Evolutionary conservation across 1,140 invertebrate genomes (phyloP).

Genomic region (Ceratosolen solmsi): DNA sequence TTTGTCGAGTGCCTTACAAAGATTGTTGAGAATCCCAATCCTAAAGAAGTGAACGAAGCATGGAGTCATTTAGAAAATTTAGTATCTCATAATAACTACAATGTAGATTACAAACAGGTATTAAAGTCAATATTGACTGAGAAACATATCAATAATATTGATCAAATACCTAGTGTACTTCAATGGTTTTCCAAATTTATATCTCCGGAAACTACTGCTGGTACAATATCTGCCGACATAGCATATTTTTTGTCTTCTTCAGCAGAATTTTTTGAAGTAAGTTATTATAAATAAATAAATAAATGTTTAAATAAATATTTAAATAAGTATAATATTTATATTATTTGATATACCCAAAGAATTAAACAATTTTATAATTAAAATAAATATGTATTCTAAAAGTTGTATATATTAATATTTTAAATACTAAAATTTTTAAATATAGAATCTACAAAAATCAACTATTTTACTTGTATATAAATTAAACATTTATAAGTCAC

Average conservation of each 20-base stretch:
- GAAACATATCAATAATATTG: constrained; percentile 54
- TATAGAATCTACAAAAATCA: too few species aligned
- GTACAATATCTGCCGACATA: constrained; percentile 56
- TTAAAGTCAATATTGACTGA: constrained; percentile 28
- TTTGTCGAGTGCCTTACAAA: not conserved
- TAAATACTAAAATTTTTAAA: too few species aligned
- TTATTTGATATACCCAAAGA: not conserved
- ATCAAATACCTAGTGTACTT: constrained; percentile 58
- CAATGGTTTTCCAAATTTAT: constrained; percentile 59
- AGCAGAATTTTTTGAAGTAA: constrained; percentile 23
- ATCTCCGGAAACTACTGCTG: constrained; percentile 48
- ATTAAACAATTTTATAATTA: not conserved
- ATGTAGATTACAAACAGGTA: constrained; percentile 24
- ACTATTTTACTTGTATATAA: too few species aligned
- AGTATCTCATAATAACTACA: constrained; percentile 44
- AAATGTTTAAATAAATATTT: not conserved
- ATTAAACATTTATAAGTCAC: too few species aligned
- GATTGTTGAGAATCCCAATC: not conserved
- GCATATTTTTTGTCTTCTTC: constrained; percentile 53
- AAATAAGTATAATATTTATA: not conserved
- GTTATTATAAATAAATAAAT: not conserved
- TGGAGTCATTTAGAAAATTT: constrained; percentile 56
- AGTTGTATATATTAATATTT: too few species aligned
- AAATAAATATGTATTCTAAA: too few species aligned
- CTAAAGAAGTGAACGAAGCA: constrained; percentile 50